Evolutionary conservation across 2,797 vertebrate genomes (phyloP), one percentile per base, ranked within the genome.

Genomic region (Tenualosa thibaudeaui): DNA sequence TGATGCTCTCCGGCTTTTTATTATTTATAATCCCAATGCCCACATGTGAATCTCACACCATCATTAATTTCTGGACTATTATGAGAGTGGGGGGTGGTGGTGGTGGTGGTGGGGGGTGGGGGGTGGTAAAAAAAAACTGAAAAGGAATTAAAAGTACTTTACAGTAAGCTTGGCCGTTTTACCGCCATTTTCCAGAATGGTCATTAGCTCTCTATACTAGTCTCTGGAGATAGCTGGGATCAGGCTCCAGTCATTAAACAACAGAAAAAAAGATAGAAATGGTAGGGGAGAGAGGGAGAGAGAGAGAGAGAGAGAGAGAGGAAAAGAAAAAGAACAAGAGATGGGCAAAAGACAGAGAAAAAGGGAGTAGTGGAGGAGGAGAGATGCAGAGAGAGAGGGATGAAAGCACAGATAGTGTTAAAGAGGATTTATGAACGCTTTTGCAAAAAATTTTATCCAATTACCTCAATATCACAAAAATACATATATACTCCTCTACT

Each of bases 161-260:
- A 40, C 85, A 75, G 85, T 82, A 75, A 85, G 81, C 46, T 54
- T 43, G 58, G 50, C 37, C 81, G 15, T 85, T 85, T 78, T 46
- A 82, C 37, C 78, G 81, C 13, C 65, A n/a, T 53, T 54, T 85
- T 85, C 82, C 56, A 51, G 56, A 26, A 49, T 43, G 50, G 84
- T 85, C 85, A 82, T 85, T 78, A 85, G 85, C 60, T 49, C 40
- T 40, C 43, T 26, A 40, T 24, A 75, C 37, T 43, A 22, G 81
- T 10, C 85, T 31, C 82, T 51, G 19, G 81, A 78, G 85, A 75
- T 7, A 26, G n/a, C 78, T 53, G 49, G 56, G 26, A 81, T 60
- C 54, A 82, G 46, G 62, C 50, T 31, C 15, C 13, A 78, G 31
- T 46, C 12, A 49, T 75, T 24, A 68, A 75, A 75, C 54, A 26